Conservation (phyloP, 2,113 vertebrate genomes). For the Cricetomys ansorgei region DNA sequence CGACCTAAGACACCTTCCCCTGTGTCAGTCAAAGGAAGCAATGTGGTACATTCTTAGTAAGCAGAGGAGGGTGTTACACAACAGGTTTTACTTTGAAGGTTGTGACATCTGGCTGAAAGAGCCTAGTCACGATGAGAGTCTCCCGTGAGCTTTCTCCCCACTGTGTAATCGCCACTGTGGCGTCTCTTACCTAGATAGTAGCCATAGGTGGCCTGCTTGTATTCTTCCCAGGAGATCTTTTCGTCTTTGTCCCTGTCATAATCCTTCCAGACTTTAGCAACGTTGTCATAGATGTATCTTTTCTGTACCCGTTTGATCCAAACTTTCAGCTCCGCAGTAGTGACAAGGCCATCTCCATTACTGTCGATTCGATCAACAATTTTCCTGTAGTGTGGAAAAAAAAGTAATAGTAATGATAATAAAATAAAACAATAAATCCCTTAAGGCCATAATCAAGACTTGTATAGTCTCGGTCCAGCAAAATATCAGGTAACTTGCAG, state of each 20-base stretch:
- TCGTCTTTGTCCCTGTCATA: conserved; percentile 97
- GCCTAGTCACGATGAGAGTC: not conserved
- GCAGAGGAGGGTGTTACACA: not conserved
- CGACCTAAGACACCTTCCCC: not conserved
- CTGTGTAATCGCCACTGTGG: not conserved
- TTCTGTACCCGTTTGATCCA: conserved; percentile 99
- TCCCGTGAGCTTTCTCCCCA: not conserved
- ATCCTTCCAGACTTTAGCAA: conserved; percentile 97
- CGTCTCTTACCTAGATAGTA: conserved; percentile 94
- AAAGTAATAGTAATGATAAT: not conserved
- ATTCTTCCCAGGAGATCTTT: conserved; percentile 98
- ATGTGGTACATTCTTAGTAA: not conserved
- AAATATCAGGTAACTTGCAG: not conserved
- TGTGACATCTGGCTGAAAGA: not conserved
- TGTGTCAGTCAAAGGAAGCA: not conserved
- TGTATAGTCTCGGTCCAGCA: not conserved
- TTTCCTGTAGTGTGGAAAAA: conserved; percentile 88
- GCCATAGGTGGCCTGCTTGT: conserved; percentile 97
- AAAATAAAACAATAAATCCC: not conserved
- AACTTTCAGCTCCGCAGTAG: conserved; percentile 92
- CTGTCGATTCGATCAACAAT: conserved; percentile 96
- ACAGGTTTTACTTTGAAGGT: not conserved
- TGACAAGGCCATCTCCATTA: conserved; percentile 92
- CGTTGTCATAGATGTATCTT: conserved; percentile 97
- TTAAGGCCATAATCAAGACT: not conserved